Conservation (phyloP, 2,888 invertebrate genomes). For the Furcula furcula region DNA sequence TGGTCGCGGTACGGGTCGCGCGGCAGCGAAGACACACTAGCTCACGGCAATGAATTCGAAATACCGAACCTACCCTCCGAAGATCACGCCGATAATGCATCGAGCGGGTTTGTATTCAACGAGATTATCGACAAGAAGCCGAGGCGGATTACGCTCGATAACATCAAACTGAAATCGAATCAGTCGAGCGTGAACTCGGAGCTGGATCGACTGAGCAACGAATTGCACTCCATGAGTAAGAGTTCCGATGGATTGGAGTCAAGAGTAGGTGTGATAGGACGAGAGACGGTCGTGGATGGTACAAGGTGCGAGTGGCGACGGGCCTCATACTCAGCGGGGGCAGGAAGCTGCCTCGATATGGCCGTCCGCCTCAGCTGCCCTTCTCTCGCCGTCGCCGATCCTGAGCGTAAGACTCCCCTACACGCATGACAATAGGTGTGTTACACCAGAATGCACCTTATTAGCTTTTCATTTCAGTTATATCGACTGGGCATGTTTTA, state of each 20-base stretch:
- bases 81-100: constrained; percentile 49
- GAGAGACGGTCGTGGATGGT: constrained; percentile 7
- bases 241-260: too few species aligned
- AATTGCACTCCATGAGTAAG: too few species aligned
- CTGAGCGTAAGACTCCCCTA: constrained; percentile 56
- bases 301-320: constrained; percentile 17
- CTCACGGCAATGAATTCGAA: constrained; percentile 73
- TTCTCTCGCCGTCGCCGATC: constrained; percentile 15
- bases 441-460: constrained; percentile 52
- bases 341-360: constrained; percentile 56
- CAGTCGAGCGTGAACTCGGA: constrained; percentile 52
- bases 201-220: constrained; percentile 37
- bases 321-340: constrained; percentile 26
- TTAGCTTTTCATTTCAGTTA: constrained; percentile 20
- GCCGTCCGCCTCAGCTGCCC: constrained; percentile 33
- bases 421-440: constrained; percentile 76
- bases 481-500: constrained; percentile 20
- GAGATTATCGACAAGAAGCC: constrained; percentile 77
- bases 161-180: constrained; percentile 59
- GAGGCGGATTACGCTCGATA: constrained; percentile 70
- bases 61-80: constrained; percentile 70
- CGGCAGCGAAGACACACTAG: constrained; percentile 71
- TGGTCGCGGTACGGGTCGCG: constrained; percentile 76
- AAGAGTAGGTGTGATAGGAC: constrained; percentile 34
- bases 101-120: constrained; percentile 62